A percentile compares a stretch with the other conserved stretches of the same genome.
phyloP scores from a whole-genome alignment of 2,888 invertebrate species.

The Glaucopsyche alexis region DNA sequence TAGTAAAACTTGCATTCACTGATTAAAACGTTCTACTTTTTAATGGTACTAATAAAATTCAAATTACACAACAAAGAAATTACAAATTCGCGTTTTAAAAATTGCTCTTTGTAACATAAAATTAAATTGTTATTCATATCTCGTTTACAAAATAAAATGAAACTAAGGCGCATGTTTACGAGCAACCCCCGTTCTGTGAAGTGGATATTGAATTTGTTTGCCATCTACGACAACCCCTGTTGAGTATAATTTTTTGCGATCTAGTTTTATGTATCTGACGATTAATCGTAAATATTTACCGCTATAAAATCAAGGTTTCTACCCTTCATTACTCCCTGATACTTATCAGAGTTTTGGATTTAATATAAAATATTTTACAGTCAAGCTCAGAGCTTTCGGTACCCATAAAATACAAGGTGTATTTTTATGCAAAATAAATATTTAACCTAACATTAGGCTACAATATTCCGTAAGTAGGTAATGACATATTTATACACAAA shows the following conservation, averaged over 20 bases:
- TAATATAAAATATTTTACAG: neutral
- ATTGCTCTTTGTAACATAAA: conserved; percentile 6
- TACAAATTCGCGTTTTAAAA: neutral
- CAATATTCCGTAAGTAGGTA: too few species aligned
- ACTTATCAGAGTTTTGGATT: neutral
- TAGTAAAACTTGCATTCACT: neutral
- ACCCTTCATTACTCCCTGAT: neutral
- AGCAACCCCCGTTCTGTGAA: neutral
- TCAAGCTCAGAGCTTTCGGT: neutral
- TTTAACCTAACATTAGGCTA: too few species aligned
- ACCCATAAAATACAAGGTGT: too few species aligned
- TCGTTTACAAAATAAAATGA: conserved; percentile 15
- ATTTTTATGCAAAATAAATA: too few species aligned
- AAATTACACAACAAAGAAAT: neutral
- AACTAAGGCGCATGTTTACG: conserved; percentile 22
- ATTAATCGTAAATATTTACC: neutral
- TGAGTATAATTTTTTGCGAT: conserved; percentile 8
- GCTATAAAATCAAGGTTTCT: neutral
- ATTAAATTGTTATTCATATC: conserved; percentile 20
- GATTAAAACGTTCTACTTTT: neutral
- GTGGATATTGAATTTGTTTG: conserved; percentile 22
- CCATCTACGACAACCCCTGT: neutral
- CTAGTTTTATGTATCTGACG: neutral
- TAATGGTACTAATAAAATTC: neutral
- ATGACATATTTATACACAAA: too few species aligned